phyloP scores from a whole-genome alignment of 2,797 vertebrate species.

The Artibeus lituratus region DNA sequence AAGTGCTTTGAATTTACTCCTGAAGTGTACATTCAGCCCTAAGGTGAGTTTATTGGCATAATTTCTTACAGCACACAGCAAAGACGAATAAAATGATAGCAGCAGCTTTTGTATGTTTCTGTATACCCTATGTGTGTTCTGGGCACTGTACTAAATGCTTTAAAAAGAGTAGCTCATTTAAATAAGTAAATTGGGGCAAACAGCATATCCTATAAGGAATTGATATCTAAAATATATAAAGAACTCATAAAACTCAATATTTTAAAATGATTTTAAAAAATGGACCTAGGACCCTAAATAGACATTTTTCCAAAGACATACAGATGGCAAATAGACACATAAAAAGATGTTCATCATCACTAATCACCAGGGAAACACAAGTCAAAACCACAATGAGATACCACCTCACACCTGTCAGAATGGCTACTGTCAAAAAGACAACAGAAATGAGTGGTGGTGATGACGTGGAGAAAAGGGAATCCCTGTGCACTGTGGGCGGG shows the following conservation, averaged over 20 bases:
- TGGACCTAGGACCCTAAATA: not conserved
- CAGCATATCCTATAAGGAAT: not conserved
- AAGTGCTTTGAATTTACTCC: slow-evolving; percentile 34
- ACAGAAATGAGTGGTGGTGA: not conserved
- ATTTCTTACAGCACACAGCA: not conserved
- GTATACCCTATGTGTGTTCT: not conserved
- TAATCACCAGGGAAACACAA: not conserved
- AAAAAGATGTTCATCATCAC: not conserved
- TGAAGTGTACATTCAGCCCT: slow-evolving; percentile 33
- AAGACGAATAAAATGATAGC: slow-evolving; percentile 17
- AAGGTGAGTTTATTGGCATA: slow-evolving; percentile 11
- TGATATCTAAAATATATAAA: not conserved
- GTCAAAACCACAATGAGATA: not conserved
- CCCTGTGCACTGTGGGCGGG: not conserved
- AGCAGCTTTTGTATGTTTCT: not conserved
- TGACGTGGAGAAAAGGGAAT: not conserved
- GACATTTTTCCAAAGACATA: not conserved
- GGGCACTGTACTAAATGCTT: not conserved
- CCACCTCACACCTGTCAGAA: not conserved
- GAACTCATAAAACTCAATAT: not conserved
- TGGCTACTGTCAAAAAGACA: not conserved
- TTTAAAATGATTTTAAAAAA: not conserved
- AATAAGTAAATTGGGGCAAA: not conserved
- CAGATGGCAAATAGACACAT: not conserved
- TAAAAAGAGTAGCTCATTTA: slow-evolving; percentile 11